A percentile compares a stretch with the other conserved stretches of the same genome.
Evolutionary conservation across 2,113 vertebrate genomes (phyloP).

Genomic region (Aleadryas rufinucha): DNA sequence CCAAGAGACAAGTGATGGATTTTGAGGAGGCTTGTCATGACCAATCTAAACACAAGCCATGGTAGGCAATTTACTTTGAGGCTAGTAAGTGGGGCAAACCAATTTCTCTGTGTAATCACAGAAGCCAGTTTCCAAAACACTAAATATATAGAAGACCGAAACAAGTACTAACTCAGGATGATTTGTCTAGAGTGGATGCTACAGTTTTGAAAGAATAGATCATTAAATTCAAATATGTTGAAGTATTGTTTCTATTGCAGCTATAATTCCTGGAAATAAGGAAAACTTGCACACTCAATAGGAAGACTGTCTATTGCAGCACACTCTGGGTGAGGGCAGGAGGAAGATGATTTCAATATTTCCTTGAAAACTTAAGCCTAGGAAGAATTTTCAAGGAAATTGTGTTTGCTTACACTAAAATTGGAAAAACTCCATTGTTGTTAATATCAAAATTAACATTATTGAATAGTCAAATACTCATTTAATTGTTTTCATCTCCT

Average conservation of each 20-base stretch:
- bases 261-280: neutral
- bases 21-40: neutral
- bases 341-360: neutral
- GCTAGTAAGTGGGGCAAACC: neutral
- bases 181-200: neutral
- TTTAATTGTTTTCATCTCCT: neutral
- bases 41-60: neutral
- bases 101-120: neutral
- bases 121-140: neutral
- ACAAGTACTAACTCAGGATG: neutral
- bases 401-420: neutral
- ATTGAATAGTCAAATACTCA: neutral
- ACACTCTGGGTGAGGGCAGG: accelerated
- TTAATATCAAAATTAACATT: neutral
- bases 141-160: neutral
- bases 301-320: neutral
- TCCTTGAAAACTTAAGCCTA: neutral
- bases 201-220: neutral
- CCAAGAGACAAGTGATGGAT: neutral
- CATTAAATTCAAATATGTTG: neutral
- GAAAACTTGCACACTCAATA: neutral
- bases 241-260: neutral
- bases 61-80: neutral
- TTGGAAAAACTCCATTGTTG: neutral
- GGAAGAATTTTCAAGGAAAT: neutral